phyloP scores from a whole-genome alignment of 2,888 invertebrate species.

The Monoplex corrugatus region DNA sequence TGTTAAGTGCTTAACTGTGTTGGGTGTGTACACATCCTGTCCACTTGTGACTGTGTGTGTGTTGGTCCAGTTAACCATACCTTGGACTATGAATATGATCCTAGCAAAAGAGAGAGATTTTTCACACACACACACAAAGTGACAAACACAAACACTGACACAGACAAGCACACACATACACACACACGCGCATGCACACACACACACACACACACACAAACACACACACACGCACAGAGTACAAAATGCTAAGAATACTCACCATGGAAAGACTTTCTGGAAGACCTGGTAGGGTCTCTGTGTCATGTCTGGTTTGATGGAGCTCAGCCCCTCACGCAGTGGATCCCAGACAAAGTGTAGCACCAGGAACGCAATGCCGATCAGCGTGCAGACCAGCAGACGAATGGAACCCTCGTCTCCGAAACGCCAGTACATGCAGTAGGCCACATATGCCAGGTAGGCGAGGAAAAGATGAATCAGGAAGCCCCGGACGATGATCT shows the following conservation, averaged over 20 bases:
- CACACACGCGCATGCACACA: background rate
- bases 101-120: too few species aligned
- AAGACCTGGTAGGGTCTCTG: background rate
- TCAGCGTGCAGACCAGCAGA: slow-evolving; percentile 70
- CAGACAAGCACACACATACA: background rate
- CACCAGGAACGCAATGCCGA: slow-evolving; percentile 56
- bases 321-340: background rate
- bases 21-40: too few species aligned
- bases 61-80: too few species aligned
- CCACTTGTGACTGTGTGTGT: too few species aligned
- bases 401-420: slow-evolving; percentile 73
- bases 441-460: slow-evolving; percentile 74
- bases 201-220: background rate
- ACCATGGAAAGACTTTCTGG: slow-evolving; percentile 17
- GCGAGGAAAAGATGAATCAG: slow-evolving; percentile 50
- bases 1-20: too few species aligned
- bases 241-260: background rate
- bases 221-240: background rate
- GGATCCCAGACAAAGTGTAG: background rate
- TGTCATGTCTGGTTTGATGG: background rate
- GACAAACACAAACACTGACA: too few species aligned
- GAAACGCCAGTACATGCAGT: slow-evolving; percentile 69
- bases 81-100: too few species aligned
- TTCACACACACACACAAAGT: background rate
- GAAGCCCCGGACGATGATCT: slow-evolving; percentile 48